Evolutionary conservation across 2,888 invertebrate species (phyloP).

Genomic region (Corbicula japonica): DNA sequence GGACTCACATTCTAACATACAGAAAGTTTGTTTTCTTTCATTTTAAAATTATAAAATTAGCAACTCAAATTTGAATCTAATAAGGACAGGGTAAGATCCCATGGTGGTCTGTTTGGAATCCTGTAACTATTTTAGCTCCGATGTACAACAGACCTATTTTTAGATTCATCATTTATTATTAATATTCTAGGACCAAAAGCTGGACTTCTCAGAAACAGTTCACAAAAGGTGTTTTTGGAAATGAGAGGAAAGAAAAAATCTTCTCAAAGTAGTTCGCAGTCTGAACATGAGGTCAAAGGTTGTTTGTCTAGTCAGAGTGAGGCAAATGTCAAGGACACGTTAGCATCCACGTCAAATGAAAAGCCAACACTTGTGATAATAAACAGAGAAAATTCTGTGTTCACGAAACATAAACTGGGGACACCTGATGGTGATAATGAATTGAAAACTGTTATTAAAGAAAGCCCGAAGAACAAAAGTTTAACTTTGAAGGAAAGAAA

Average conservation of each 20-base stretch:
- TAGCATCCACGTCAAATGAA: not conserved
- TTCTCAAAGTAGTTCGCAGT: not conserved
- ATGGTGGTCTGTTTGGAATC: no score
- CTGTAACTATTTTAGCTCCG: no score
- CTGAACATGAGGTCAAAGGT: slow-evolving; percentile 2
- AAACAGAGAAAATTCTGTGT: slow-evolving; percentile 68
- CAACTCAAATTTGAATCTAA: no score
- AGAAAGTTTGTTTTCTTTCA: no score
- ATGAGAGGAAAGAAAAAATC: slow-evolving; percentile 58
- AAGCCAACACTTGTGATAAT: slow-evolving; percentile 70
- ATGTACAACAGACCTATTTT: no score
- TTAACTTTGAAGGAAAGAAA: slow-evolving; percentile 22
- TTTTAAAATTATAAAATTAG: no score
- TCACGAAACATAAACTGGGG: slow-evolving; percentile 36
- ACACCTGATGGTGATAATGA: slow-evolving; percentile 4
- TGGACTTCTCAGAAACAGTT: slow-evolving; percentile 56
- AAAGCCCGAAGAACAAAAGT: not conserved
- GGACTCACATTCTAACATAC: no score
- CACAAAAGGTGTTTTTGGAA: slow-evolving; percentile 67
- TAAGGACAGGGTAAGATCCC: no score
- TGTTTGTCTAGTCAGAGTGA: slow-evolving; percentile 8
- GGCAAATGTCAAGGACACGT: slow-evolving; percentile 4
- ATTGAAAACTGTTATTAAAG: not conserved
- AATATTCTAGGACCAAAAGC: slow-evolving; percentile 69
- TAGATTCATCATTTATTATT: no score